These are phyloP conservation scores for Pseudomugil gertrudae DNA, from an alignment of 2,797 vertebrate species.

Conservation along the genomic window DNA sequence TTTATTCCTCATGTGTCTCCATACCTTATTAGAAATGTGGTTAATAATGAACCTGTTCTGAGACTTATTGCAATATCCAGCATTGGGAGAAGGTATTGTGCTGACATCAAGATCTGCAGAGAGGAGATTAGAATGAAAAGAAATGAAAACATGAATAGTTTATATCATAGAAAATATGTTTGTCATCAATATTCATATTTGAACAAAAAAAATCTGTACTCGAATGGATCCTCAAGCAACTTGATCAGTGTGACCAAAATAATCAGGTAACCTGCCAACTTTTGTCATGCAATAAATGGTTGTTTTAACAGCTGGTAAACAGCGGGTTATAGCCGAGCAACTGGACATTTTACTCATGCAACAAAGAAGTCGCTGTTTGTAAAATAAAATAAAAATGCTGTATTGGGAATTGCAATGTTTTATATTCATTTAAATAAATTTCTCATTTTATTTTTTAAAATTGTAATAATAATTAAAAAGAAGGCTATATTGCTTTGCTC, in stretches of 20 bases:
- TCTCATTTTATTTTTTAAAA: too few relatives aligned
- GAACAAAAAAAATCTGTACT: slow-evolving; percentile 30
- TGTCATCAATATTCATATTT: slow-evolving; percentile 21
- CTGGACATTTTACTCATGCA: too few relatives aligned
- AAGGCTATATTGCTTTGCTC: too few relatives aligned
- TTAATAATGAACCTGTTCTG: slow-evolving; percentile 62
- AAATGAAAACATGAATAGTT: slow-evolving; percentile 5
- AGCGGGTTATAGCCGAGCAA: neutral
- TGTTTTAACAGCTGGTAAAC: neutral
- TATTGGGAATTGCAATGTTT: too few relatives aligned
- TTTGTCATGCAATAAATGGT: neutral
- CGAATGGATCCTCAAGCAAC: neutral
- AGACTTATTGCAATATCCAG: slow-evolving; percentile 52
- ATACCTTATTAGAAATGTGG: slow-evolving; percentile 57
- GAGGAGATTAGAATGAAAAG: slow-evolving; percentile 18
- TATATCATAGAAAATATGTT: neutral
- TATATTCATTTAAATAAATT: too few relatives aligned
- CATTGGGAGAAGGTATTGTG: slow-evolving; percentile 31
- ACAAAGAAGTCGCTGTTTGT: neutral
- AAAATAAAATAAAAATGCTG: too few relatives aligned
- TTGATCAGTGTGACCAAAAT: neutral
- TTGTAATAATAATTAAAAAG: too few relatives aligned
- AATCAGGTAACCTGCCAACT: neutral
- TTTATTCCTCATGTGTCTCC: slow-evolving; percentile 31
- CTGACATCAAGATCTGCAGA: slow-evolving; percentile 24